Evolutionary conservation across 2,888 invertebrate genomes (phyloP).

Genomic region (Zaprionus obscuricornis): DNA sequence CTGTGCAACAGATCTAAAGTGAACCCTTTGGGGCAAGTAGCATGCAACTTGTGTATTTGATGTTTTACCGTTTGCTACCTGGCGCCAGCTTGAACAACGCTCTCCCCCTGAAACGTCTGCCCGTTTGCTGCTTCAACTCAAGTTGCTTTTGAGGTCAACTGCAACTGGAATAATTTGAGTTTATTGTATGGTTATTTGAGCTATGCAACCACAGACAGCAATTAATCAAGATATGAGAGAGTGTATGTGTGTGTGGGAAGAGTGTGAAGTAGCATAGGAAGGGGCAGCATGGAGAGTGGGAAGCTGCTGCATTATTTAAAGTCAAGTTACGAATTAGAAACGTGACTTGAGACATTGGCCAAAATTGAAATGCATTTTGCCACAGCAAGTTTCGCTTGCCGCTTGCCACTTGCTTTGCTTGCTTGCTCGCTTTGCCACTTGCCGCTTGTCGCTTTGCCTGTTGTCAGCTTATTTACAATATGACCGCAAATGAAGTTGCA

Average conservation of each 20-base stretch:
- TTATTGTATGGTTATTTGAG: constrained; percentile 27
- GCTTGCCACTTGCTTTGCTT: constrained; percentile 15
- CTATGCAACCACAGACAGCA: constrained; percentile 52
- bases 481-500: constrained; percentile 65
- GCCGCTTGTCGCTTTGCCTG: constrained; percentile 8
- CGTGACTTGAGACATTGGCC: constrained; percentile 14
- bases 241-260: constrained; percentile 15
- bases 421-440: constrained; percentile 2
- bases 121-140: too few relatives aligned
- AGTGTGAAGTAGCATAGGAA: too few relatives aligned
- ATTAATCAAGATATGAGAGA: too few relatives aligned
- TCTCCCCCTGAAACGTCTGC: neutral
- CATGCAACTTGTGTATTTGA: too few relatives aligned
- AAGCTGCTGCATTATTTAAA: constrained; percentile 9
- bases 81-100: constrained; percentile 9
- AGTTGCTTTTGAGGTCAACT: neutral
- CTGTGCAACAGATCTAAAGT: too few relatives aligned
- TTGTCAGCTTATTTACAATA: constrained; percentile 44
- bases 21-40: too few relatives aligned
- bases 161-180: constrained; percentile 20
- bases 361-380: constrained; percentile 43
- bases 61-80: constrained; percentile 23
- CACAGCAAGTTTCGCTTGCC: constrained; percentile 9
- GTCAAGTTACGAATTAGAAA: constrained; percentile 12
- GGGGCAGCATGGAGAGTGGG: neutral